Base-by-base conservation (phyloP, 2,888 invertebrate genomes). In the Shargacucullia verbasci region DNA sequence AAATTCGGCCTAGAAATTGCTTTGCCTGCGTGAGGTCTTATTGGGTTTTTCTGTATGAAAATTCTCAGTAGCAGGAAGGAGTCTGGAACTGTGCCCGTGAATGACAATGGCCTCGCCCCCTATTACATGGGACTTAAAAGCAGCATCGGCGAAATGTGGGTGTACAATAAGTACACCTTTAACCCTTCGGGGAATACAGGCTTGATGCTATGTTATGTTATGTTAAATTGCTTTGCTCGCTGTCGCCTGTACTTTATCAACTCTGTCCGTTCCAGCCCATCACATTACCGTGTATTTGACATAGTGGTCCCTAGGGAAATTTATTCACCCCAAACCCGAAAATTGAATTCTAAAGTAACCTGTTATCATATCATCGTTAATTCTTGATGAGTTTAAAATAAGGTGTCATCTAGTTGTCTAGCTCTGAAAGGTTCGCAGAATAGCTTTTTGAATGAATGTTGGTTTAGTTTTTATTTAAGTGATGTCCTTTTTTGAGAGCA, bases 271-370 rank as follows among this genome's bases (percentile, higher is more conserved):
- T 60, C 27, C 47, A 70, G 46, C 48, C 58, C 71, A 73, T 73
- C 62, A 79, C 67, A 79, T 76, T 72, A 75, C 79, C 61, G 54
- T 74, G 68, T 63, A 72, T 79, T 76, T 77, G 79, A 73, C 68
- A 67, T 64, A 79, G 61, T 33, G 74, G 47, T 54, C 78, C 64
- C 77, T 40, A 0, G 78, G 78, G 78, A 78, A 78, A 78, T 78
- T 76, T 67, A 69, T 66, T 53, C 76, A 63, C 59, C 71, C 70
- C 59, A 70, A 76, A 74, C 70, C 72, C 57, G 78, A 78, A 77
- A 77, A 77, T 78, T 77, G 77, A 77, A 77, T 77, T 78, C 78
- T 78, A 78, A 70, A 77, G 76, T 64, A 76, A 76, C 68, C 66
- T 66, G 78, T 74, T 74, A 77, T 77, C 76, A 68, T 70, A 61